Evolutionary conservation across 2,888 invertebrate species (phyloP).

Genomic region (Amblyteles armatorius): DNA sequence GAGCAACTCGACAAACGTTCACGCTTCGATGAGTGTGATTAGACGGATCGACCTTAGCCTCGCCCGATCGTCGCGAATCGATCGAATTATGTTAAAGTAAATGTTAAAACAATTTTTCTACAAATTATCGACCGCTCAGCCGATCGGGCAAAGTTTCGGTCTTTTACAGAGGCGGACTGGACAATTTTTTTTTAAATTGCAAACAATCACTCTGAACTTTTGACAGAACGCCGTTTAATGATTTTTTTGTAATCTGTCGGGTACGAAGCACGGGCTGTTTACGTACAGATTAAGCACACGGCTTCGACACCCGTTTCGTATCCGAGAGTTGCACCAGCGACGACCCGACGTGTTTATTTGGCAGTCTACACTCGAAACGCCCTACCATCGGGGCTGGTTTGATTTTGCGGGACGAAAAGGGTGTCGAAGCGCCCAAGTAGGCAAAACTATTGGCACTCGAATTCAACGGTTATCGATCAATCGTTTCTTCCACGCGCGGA

Average conservation of each 20-base stretch:
- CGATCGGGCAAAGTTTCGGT: conserved; percentile 38
- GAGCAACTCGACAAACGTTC: conserved; percentile 31
- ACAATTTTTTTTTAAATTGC: conserved; percentile 38
- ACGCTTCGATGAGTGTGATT: conserved; percentile 12
- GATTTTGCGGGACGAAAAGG: conserved; percentile 18
- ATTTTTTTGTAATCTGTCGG: conserved; percentile 36
- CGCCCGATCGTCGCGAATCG: conserved; percentile 33
- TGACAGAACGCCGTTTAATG: conserved; percentile 39
- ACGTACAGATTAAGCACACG: conserved; percentile 49
- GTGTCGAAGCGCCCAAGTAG: conserved; percentile 34
- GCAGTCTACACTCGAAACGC: conserved; percentile 38
- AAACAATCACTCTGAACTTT: conserved; percentile 43
- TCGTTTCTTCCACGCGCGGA: background rate
- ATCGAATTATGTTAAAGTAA: background rate
- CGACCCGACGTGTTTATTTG: conserved; percentile 18
- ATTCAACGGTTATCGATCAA: conserved; percentile 18
- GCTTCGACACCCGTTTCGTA: conserved; percentile 36
- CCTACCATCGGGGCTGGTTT: conserved; percentile 7
- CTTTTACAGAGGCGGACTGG: conserved; percentile 45
- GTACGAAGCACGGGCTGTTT: conserved; percentile 60
- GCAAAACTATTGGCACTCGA: conserved; percentile 49
- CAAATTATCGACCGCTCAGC: background rate
- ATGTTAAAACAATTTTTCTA: background rate
- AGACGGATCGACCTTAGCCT: conserved; percentile 17
- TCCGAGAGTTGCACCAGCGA: conserved; percentile 5